Base-by-base conservation (phyloP, 1,140 invertebrate species). In the Psix sp. region DNA sequence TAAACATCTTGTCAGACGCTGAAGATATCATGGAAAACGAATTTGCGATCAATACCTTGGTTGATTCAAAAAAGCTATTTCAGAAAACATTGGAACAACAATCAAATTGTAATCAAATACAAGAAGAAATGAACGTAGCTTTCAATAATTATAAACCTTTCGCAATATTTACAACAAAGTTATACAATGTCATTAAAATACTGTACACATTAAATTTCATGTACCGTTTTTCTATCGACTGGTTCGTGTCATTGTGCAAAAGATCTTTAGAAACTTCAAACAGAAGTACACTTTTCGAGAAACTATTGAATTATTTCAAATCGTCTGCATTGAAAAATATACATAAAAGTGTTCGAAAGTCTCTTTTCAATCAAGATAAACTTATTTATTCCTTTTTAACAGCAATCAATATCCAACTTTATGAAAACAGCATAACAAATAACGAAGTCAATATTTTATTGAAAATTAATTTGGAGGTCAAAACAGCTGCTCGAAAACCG, bases 11-110 rank as follows among this genome's bases (percentile, higher is more conserved):
- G 11, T 92, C 91, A 0, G 88, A 89, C 0, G 91, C 91, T 1
- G 84, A 86, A 56, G 89, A 94, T 77, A 92, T 94, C 60, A 84
- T 94, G 13, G 92, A 94, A 80, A 92, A 94, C 81, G 92, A 93
- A 79, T 90, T 85, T 21, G 91, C 92, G 6, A 92, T 93, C 71
- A 88, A 90, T 65, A 89, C 90, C 17, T 82, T 94, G 40, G 90
- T 91, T 35, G 88, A 88, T 1, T 93, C 92, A 3, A 93, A 94
- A 83, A 89, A 88, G 68, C 65, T 92, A 76, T 89, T 91, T 68
- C 81, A 89, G 67, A 84, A 88, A 43, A 88, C 93, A 48, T 84
- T 86, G 11, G 85, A 86, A 45, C 91, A 91, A 75, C 90, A 93
- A 80, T 88, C 89, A 78, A 84, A 88, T 70, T 77, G 87, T 68